Percentiles rank a stretch among this genome's conserved stretches.
Evolutionary conservation across 2,888 invertebrate species (phyloP).

Genomic region (Cyrtodaria siliqua): DNA sequence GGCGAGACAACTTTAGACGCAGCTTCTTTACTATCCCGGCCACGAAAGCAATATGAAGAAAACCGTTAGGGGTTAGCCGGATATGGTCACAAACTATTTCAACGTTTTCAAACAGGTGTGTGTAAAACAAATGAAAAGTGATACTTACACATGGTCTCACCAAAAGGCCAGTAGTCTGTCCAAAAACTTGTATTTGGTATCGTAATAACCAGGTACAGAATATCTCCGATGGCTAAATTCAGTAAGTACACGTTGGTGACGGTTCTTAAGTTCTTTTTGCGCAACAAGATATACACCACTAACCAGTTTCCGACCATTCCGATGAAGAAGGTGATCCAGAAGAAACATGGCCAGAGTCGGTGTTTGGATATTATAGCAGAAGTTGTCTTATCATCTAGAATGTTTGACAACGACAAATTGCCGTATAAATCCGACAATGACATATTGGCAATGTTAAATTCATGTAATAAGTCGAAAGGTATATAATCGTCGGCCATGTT

Average conservation of each 20-base stretch:
- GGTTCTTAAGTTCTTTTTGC: constrained; percentile 54
- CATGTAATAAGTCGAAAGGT: too few relatives aligned
- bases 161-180: constrained; percentile 57
- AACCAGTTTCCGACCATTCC: constrained; percentile 60
- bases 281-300: constrained; percentile 52
- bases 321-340: constrained; percentile 52
- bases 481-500: too few relatives aligned
- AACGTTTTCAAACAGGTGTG: too few relatives aligned
- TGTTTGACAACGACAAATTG: constrained; percentile 15
- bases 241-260: constrained; percentile 62
- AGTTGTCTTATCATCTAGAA: constrained; percentile 3
- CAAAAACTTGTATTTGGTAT: constrained; percentile 52
- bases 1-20: too few relatives aligned
- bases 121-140: too few relatives aligned
- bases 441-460: too few relatives aligned
- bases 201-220: constrained; percentile 52
- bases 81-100: too few relatives aligned
- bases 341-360: constrained; percentile 47
- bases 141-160: constrained; percentile 65
- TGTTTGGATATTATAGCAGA: constrained; percentile 24
- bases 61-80: too few relatives aligned
- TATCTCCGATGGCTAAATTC: constrained; percentile 59
- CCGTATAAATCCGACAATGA: too few relatives aligned
- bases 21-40: too few relatives aligned
- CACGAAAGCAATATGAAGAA: too few relatives aligned